phyloP scores from a whole-genome alignment of 2,113 vertebrate species.

The Arothron firmamentum region DNA sequence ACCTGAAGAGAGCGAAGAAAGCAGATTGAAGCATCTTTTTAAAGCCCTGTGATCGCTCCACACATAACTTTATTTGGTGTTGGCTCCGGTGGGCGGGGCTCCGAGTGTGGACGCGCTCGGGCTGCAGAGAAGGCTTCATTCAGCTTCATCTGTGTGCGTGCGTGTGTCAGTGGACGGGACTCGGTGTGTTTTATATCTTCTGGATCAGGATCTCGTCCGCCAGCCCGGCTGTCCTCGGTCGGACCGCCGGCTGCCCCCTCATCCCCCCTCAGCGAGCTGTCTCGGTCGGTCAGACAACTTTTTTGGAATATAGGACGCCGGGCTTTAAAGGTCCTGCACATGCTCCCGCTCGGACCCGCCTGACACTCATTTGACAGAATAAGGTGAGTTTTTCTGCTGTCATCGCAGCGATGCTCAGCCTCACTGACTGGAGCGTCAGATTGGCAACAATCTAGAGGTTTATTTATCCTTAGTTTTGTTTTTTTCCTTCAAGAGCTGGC shows the following conservation, averaged over 20 bases:
- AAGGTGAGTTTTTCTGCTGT: constrained; percentile 49
- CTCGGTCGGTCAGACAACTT: constrained; percentile 62
- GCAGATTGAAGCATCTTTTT: not conserved
- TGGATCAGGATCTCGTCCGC: constrained; percentile 54
- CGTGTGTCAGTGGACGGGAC: constrained; percentile 2
- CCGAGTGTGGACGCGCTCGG: constrained; percentile 14
- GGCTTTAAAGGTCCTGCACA: constrained; percentile 34
- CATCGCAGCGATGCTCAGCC: too few relatives aligned
- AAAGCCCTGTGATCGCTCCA: not conserved
- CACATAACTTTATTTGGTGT: constrained; percentile 35
- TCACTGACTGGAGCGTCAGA: too few relatives aligned
- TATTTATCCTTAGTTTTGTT: too few relatives aligned
- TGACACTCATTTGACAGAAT: constrained; percentile 12
- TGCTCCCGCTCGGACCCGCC: constrained; percentile 21
- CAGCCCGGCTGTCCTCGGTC: constrained; percentile 17
- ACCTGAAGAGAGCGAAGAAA: too few relatives aligned
- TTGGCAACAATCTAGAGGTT: too few relatives aligned
- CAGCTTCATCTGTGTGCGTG: constrained; percentile 11
- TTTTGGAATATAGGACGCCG: constrained; percentile 60
- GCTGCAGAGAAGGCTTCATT: constrained; percentile 30
- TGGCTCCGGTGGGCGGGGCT: constrained; percentile 55
- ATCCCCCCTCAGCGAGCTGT: constrained; percentile 61
- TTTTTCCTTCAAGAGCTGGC: too few relatives aligned
- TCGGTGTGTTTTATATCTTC: constrained; percentile 34
- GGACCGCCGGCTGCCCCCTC: constrained; percentile 20